Evolutionary conservation across 2,888 invertebrate species (phyloP).

Genomic region (Prosapia bicincta): DNA sequence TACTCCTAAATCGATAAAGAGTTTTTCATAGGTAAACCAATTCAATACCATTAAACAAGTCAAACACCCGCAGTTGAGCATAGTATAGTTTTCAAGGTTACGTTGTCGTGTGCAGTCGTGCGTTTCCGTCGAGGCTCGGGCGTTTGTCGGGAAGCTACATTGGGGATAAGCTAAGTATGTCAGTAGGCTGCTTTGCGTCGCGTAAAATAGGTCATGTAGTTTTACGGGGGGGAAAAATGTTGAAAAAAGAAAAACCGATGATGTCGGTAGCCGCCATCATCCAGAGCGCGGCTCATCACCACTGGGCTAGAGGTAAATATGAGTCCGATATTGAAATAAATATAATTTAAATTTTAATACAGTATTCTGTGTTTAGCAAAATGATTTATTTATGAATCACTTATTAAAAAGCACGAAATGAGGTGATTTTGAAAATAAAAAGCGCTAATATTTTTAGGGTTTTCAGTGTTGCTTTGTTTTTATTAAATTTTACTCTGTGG

Average conservation of each 20-base stretch:
- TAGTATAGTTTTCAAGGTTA: background rate
- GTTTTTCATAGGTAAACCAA: no score
- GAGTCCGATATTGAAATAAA: no score
- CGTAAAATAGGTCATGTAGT: background rate
- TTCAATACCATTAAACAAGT: no score
- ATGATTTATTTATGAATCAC: no score
- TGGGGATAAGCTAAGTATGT: background rate
- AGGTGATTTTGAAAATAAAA: no score
- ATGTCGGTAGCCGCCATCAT: conserved; percentile 83
- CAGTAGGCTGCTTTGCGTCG: background rate
- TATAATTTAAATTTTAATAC: background rate
- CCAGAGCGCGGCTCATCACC: conserved; percentile 59
- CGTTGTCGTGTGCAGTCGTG: background rate
- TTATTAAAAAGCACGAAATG: background rate
- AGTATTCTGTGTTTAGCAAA: background rate
- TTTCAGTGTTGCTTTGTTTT: no score
- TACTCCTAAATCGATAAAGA: no score
- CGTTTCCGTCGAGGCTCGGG: background rate
- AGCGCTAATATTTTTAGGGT: no score
- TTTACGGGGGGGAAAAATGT: conserved; percentile 49
- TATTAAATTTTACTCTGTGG: no score
- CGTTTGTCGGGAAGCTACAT: background rate
- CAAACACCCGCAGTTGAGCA: background rate
- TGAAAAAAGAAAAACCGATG: conserved; percentile 84
- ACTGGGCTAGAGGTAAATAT: conserved; percentile 49